Percentiles rank a stretch among this genome's conserved stretches.
Conservation (phyloP, 2,888 invertebrate species). For the Drosophila subquinaria region DNA sequence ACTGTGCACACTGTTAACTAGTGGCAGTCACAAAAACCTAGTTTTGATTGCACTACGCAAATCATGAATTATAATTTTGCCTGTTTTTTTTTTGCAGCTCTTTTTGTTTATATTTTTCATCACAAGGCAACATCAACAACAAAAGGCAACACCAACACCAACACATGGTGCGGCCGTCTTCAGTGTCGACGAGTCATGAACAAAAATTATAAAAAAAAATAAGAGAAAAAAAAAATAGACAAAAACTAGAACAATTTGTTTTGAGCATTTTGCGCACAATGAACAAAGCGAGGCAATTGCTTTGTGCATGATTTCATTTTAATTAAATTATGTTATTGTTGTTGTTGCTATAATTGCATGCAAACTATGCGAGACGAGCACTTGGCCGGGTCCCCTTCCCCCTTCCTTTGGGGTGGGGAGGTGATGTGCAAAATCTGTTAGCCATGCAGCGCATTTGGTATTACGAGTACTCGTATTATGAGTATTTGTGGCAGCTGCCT, state of each 20-base stretch:
- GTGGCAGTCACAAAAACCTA: constrained; percentile 26
- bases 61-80: constrained; percentile 43
- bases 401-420: not conserved
- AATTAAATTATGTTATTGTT: constrained; percentile 74
- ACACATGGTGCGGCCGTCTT: constrained; percentile 63
- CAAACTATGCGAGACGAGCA: constrained; percentile 66
- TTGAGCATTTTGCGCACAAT: constrained; percentile 68
- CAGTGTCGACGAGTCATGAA: constrained; percentile 78
- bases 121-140: constrained; percentile 55
- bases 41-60: constrained; percentile 58
- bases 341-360: constrained; percentile 76
- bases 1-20: constrained; percentile 1
- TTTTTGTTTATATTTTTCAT: constrained; percentile 26
- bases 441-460: constrained; percentile 65
- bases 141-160: constrained; percentile 31
- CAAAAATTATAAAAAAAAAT: constrained; percentile 46
- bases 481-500: constrained; percentile 53
- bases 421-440: constrained; percentile 68
- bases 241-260: constrained; percentile 79
- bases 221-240: constrained; percentile 47
- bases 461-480: constrained; percentile 41
- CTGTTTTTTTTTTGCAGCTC: not conserved
- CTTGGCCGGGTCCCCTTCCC: constrained; percentile 23
- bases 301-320: constrained; percentile 81
- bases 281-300: constrained; percentile 80